Base-by-base conservation (phyloP, 2,113 vertebrate species). In the Cromileptes altivelis region DNA sequence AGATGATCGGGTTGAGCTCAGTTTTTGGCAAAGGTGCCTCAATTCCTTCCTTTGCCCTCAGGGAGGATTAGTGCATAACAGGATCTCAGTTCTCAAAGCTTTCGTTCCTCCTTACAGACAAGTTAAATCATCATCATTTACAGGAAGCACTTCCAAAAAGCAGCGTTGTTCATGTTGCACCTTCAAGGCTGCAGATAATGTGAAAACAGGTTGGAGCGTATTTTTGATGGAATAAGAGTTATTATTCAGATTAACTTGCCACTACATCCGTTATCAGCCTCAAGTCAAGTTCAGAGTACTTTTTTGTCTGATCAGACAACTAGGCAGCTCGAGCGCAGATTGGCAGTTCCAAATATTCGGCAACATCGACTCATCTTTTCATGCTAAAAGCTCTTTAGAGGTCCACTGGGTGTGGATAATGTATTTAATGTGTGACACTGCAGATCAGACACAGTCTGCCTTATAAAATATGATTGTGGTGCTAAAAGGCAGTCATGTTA, bases 31-130 rank as follows among this genome's bases (percentile, higher is more conserved):
- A 50, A 83, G 80, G 77, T 80, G 50, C 75, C 7, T 78, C 57
- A n/a, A 23, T 82, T 87, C 33, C 62, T 80, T 89, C 67, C 64
- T 69, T 55, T 50, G 57, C 30, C 89, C 60, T 47, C 1, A 1
- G 52, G 86, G 45, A 81, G 75, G 81, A 93, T 92, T 87, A 88
- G 53, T 47, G 33, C 64, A 42, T 50, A 89, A 89, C 78, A 91
- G 84, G 69, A 88, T 90, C 71, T 88, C 19, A 55, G 40, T 64
- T 85, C 81, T 84, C 71, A 87, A 72, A 81, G 81, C 75, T 69
- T 81, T 53, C 10, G 18, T 30, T 83, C 62, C 50, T 88, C 33
- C 74, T 75, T 25, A 73, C 68, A 80, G 78, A 85, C 61, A 49
- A 73, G 37, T 81, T 74, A 55, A 89, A 88, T 82, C 67, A 80